Evolutionary conservation across 2,888 invertebrate genomes (phyloP), one percentile per base, ranked within the genome.

Genomic region (Leptopilina drosophilae): DNA sequence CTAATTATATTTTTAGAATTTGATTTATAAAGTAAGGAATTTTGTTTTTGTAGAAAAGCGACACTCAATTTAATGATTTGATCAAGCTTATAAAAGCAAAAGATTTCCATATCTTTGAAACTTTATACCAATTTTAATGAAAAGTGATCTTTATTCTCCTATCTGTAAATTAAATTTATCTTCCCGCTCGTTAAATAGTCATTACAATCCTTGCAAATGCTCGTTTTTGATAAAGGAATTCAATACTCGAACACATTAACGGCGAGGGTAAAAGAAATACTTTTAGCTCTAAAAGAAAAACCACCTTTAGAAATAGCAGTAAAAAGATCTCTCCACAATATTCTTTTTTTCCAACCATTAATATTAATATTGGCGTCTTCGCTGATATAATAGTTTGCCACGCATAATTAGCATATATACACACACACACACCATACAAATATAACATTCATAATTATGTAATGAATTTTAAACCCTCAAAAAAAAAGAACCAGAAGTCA

Each of bases 341-440:
- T 20, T 20, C 20, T 20, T n/a, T 56, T 14, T 56, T 33, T 33
- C 33, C 20, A 73, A 73, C n/a, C 33, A 53, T 69, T 73, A 73
- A 56, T 53, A 69, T 67, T 49, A 73, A 56, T 73, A 56, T 73
- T 73, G 56, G 56, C 73, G n/a, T 73, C 33, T 73, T 73, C 56
- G 56, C 26, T 56, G 40, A 73, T 56, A 26, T 69, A 49, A 49
- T 14, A 26, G 53, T 69, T 56, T 53, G 53, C 53, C 69, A 53
- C 53, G 20, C 69, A 33, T 69, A 53, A 69, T 69, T 69, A 26
- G 33, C 53, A 69, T 56, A n/a, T n/a, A n/a, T n/a, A n/a, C n/a
- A n/a, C n/a, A n/a, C n/a, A 20, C 20, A 33, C 33, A 69, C 33
- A 6, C 26, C 2, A 5, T 5, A 26, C 2, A 53, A 53, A 53